Evolutionary conservation across 2,888 invertebrate genomes (phyloP).

Genomic region (Galerucella nymphaeae): DNA sequence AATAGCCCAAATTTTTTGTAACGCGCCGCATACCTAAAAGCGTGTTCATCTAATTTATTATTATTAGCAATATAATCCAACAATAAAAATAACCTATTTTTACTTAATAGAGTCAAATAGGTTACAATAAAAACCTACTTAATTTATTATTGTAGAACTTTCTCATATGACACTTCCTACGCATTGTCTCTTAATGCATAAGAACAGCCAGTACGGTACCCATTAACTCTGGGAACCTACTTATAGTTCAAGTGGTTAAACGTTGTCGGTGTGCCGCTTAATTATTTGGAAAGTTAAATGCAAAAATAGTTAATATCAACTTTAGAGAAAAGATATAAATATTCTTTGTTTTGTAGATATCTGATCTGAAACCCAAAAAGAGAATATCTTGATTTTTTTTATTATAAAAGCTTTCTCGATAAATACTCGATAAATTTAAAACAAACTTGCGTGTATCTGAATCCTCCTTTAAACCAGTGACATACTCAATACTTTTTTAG

Average conservation of each 20-base stretch:
- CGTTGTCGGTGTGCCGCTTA: not conserved
- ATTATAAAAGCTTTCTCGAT: no score
- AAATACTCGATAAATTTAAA: no score
- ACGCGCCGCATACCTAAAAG: slow-evolving; percentile 3
- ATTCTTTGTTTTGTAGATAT: no score
- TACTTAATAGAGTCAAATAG: slow-evolving; percentile 26
- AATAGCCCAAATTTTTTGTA: not conserved
- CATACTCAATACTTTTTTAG: no score
- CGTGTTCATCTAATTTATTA: not conserved
- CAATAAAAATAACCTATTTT: slow-evolving; percentile 22
- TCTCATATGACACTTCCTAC: slow-evolving; percentile 16
- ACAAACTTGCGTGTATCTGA: no score
- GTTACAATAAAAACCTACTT: slow-evolving; percentile 26
- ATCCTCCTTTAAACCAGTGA: no score
- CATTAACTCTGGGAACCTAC: not conserved
- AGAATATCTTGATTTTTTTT: no score
- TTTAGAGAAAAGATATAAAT: no score
- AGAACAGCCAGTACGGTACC: not conserved
- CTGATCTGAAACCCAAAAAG: no score
- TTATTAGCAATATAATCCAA: slow-evolving; percentile 2
- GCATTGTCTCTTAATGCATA: slow-evolving; percentile 12
- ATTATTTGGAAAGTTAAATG: not conserved
- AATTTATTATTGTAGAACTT: slow-evolving; percentile 15
- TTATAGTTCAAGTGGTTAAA: not conserved
- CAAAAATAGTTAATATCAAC: not conserved